Evolutionary conservation across 2,113 vertebrate genomes (phyloP), one percentile per base, ranked within the genome.

Genomic region (Notothenia rossii): DNA sequence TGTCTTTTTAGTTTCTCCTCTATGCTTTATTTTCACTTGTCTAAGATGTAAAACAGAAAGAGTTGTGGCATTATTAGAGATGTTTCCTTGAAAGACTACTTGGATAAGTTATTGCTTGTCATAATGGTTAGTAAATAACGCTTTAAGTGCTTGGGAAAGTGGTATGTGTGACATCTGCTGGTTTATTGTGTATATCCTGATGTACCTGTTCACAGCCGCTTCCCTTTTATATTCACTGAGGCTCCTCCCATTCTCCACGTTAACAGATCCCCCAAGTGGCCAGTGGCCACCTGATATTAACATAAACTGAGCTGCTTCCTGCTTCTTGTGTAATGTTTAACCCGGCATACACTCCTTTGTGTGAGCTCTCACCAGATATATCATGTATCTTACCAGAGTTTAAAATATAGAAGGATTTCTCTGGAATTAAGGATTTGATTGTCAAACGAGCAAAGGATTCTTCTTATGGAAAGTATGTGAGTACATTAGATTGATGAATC

Each of bases 181-280:
- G 12, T n/a, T n/a, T 13, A 2, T 63, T 5, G 4, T 48, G 59
- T 7, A 46, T 36, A 82, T 93, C 91, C 73, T 68, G 89, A 48
- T 85, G 56, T 67, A 87, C 89, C 77, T 84, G 92, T 82, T 86
- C 54, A 7, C n/a, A 58, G 1, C 25, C 0, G 0, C 20, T 0
- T 0, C 40, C n/a, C 17, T 15, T 22, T 14, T 13, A 3, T 25
- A 51, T 48, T 70, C 43, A n/a, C 58, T 9, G 45, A 75, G 58
- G 78, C 89, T 65, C 85, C 88, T 86, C 85, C 90, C 77, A 43
- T 12, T 18, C 10, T 84, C 84, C 75, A 91, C 71, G 36, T 84
- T 33, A n/a, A 72, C 85, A 10, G 1, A 40, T 40, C 7, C 36
- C 36, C 7, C 5, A 40, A 40, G 4, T 40, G 29, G 29, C 29